Evolutionary conservation across 2,888 invertebrate genomes (phyloP).

Genomic region (Callimorpha dominula): DNA sequence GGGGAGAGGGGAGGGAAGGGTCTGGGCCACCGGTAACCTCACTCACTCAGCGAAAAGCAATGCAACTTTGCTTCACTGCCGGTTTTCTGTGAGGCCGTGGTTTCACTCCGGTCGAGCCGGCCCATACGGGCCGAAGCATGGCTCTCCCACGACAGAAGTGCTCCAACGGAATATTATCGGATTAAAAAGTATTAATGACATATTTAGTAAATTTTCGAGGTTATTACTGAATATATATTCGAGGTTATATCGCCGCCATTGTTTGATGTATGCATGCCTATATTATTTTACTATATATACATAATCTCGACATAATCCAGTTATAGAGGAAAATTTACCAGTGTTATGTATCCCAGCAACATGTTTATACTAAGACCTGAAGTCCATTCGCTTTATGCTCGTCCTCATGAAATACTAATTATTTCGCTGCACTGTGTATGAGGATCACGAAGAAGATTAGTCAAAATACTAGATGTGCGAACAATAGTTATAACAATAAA

Average conservation of each 20-base stretch:
- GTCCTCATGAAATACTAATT: constrained; percentile 55
- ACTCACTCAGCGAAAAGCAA: too few species aligned
- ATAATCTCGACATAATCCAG: constrained; percentile 26
- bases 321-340: background rate
- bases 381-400: constrained; percentile 43
- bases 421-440: constrained; percentile 45
- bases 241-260: background rate
- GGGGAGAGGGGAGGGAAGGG: too few species aligned
- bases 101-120: too few species aligned
- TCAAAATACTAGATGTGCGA: constrained; percentile 24
- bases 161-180: too few species aligned
- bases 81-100: too few species aligned
- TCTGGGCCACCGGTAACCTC: too few species aligned
- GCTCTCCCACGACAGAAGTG: too few species aligned
- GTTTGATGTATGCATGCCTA: background rate
- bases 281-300: constrained; percentile 2
- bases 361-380: constrained; percentile 16
- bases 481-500: too few species aligned
- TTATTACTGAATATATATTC: background rate
- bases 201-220: background rate
- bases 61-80: too few species aligned
- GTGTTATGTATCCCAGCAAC: constrained; percentile 10
- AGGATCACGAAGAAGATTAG: background rate
- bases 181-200: background rate
- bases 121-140: too few species aligned